Base-by-base conservation (phyloP, 2,113 vertebrate genomes). In the Labeo rohita region DNA sequence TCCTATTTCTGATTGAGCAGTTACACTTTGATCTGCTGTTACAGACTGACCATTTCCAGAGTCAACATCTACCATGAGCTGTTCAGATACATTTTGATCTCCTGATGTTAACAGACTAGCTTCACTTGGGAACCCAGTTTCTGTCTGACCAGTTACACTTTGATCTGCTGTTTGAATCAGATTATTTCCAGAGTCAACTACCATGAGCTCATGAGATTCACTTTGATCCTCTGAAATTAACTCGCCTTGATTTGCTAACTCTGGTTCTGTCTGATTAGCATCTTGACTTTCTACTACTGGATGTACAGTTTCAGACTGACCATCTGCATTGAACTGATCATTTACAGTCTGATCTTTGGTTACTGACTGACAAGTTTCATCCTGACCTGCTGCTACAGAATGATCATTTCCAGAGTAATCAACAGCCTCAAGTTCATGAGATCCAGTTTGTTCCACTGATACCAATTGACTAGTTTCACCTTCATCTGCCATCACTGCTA, bases 171-270 rank as follows among this genome's bases (percentile, higher is more conserved):
- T 61, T 56, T 21, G 45, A 72, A 36, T 23, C 36, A 43, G 68
- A 10, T 72, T 36, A 43, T 72, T 72, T 21, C 12, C 68, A 72
- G 68, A 72, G 68, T 72, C 68, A 15, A 36, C 34, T 72, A 43
- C 68, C 36, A 43, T 21, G 28, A 72, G 21, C 16, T 83, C 15
- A 36, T 15, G 10, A 16, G n/a, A 54, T 34, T 59, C 65, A 21
- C 23, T 83, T 8, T 36, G 36, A 72, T 66, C 28, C 7, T 80
- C 78, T 80, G 34, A n/a, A 23, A 80, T 61, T 43, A 61, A 21
- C 36, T 80, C 66, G 18, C 23, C 61, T 50, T 54, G 16, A 18
- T 66, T 50, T 13, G n/a, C 23, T 23, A 28, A 63, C 34, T 8
- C 56, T n/a, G 21, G 56, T 9, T 61, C 56, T 61, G 23, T 28